A percentile compares a stretch with the other conserved stretches of the same genome.
These are phyloP conservation scores for Parnassius glacialis DNA, from an alignment of 2,888 invertebrate species.

Conservation along the genomic window DNA sequence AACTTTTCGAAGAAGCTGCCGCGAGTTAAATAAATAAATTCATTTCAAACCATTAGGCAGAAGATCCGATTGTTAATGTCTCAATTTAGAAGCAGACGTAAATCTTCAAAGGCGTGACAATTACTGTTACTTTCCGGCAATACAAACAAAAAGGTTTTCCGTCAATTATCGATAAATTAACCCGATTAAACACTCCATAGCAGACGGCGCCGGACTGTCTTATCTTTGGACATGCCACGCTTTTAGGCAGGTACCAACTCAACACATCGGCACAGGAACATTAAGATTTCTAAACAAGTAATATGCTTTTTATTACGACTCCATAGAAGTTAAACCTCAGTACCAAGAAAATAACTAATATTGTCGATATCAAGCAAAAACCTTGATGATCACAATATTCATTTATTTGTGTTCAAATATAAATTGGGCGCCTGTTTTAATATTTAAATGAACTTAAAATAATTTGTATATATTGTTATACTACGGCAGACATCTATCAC, in stretches of 20 bases:
- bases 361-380: slow-evolving; percentile 1
- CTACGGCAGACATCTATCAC: slow-evolving; percentile 11
- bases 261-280: slow-evolving; percentile 58
- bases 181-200: slow-evolving; percentile 76
- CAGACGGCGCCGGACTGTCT: slow-evolving; percentile 75
- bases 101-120: slow-evolving; percentile 82
- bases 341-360: neutral
- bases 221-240: slow-evolving; percentile 78
- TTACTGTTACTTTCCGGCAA: slow-evolving; percentile 80
- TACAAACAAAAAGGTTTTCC: slow-evolving; percentile 81
- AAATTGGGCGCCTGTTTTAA: too few relatives aligned
- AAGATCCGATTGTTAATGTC: slow-evolving; percentile 80
- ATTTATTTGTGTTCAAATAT: too few relatives aligned
- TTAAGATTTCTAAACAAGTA: slow-evolving; percentile 70
- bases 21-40: slow-evolving; percentile 76
- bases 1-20: slow-evolving; percentile 66
- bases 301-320: slow-evolving; percentile 72
- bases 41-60: slow-evolving; percentile 80
- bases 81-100: slow-evolving; percentile 81
- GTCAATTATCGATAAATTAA: slow-evolving; percentile 82
- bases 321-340: slow-evolving; percentile 37
- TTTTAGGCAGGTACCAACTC: slow-evolving; percentile 75
- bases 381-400: too few relatives aligned
- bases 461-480: too few relatives aligned
- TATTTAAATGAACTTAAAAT: too few relatives aligned